Percentiles rank a stretch among this genome's conserved stretches.
Evolutionary conservation across 2,888 invertebrate genomes (phyloP).

Genomic region (Amiota mariae): DNA sequence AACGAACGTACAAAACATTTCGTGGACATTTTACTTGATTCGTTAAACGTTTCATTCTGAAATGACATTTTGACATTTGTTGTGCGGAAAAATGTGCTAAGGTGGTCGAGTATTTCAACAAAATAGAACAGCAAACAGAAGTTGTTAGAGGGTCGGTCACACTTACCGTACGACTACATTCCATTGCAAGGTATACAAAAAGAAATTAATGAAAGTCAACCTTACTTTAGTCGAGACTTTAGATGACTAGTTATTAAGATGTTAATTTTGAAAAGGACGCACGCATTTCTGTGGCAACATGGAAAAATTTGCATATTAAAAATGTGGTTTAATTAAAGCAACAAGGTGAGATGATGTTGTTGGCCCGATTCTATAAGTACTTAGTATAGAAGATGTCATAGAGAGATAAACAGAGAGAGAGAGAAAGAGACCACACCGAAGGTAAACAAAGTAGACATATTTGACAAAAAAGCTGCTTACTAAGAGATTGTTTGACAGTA

Average conservation of each 20-base stretch:
- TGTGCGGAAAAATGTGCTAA: neutral
- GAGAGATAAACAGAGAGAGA: too few relatives aligned
- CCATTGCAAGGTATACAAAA: too few relatives aligned
- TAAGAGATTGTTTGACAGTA: too few relatives aligned
- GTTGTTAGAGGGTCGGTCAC: neutral
- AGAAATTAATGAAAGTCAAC: too few relatives aligned
- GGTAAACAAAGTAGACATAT: too few relatives aligned
- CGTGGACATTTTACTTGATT: conserved; percentile 25
- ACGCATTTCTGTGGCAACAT: neutral
- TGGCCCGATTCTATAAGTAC: neutral
- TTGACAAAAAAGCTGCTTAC: too few relatives aligned
- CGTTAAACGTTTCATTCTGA: conserved; percentile 59
- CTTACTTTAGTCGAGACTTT: too few relatives aligned
- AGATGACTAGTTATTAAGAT: conserved; percentile 3
- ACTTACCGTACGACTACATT: too few relatives aligned
- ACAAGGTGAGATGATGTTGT: too few relatives aligned
- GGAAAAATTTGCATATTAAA: conserved; percentile 10
- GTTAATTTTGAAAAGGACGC: neutral
- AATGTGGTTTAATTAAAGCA: neutral
- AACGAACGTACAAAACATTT: neutral
- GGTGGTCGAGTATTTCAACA: neutral
- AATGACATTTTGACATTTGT: conserved; percentile 63
- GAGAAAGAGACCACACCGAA: too few relatives aligned
- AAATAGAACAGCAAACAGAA: neutral
- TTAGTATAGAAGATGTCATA: conserved; percentile 30